A percentile compares a stretch with the other conserved stretches of the same genome.
Evolutionary conservation across 2,888 invertebrate genomes (phyloP).

Genomic region (Ethmia dodecea): DNA sequence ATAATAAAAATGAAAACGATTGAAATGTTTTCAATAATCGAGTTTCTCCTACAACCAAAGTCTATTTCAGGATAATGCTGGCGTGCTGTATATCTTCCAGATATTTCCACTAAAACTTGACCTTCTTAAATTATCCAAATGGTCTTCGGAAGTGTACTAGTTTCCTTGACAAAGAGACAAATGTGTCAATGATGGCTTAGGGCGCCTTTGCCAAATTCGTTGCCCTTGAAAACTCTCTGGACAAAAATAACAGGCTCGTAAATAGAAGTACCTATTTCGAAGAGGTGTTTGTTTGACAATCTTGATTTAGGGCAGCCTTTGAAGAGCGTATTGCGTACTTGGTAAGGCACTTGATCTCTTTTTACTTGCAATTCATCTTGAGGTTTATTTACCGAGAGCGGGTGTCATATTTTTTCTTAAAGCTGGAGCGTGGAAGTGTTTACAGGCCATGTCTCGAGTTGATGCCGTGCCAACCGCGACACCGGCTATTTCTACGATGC

Average conservation of each 20-base stretch:
- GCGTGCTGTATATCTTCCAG: too few species aligned
- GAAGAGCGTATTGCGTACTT: conserved; percentile 32
- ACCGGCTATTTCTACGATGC: conserved; percentile 50
- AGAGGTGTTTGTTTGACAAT: conserved; percentile 12
- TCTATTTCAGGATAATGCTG: too few species aligned
- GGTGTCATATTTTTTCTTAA: conserved; percentile 54
- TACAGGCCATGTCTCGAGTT: conserved; percentile 40
- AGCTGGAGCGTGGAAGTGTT: conserved; percentile 36
- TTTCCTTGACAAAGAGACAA: too few species aligned
- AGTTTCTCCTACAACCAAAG: too few species aligned
- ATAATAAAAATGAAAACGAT: too few species aligned
- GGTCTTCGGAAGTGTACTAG: too few species aligned
- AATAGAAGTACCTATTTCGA: conserved; percentile 1
- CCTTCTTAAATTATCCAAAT: too few species aligned
- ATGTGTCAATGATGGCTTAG: too few species aligned
- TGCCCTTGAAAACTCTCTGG: neutral
- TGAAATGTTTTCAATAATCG: too few species aligned
- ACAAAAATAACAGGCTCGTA: neutral
- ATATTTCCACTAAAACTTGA: too few species aligned
- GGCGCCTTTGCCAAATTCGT: neutral
- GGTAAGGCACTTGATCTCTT: neutral
- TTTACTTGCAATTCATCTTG: conserved; percentile 30
- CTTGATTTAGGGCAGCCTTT: conserved; percentile 32
- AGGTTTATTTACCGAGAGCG: conserved; percentile 48
- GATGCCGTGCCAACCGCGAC: conserved; percentile 63